Evolutionary conservation across 2,113 vertebrate species (phyloP), one percentile per base, ranked within the genome.

Genomic region (Pristiophorus japonicus): DNA sequence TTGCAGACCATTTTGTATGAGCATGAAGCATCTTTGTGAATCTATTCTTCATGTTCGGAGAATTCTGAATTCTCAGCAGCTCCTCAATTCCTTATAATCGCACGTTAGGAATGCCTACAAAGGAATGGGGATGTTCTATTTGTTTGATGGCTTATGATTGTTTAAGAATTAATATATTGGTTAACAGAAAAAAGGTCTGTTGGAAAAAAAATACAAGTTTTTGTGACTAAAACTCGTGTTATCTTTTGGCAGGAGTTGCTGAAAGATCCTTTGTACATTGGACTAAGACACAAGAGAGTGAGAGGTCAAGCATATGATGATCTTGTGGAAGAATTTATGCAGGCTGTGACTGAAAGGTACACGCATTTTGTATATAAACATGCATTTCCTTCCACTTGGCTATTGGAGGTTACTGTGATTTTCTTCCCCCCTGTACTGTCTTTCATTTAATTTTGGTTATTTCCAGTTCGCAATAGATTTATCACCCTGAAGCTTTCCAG

Each of bases 281-380:
- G 99, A 34, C 97, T 99, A 96, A 98, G 98, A 95, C 99, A 99
- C 95, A 98, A 98, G 97, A 97, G 99, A 97, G 96, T 99, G 66
- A 98, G 99, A 97, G 98, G 99, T 95, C 97, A 97, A 96, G 98
- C 97, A 92, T 99, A 99, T 0, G 98, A 99, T 95, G 97, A 98
- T 95, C 98, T 99, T 96, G 97, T 99, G 97, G 99, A 99, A 96
- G 99, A 99, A 97, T 99, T 99, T 96, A 99, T 99, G 99, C 98
- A 98, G 97, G 99, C 99, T 81, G 98, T 99, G 96, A 98, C 98
- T 95, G 98, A 98, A 96, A 98, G 98, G 99, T 99, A 98, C 11
- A 96, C n/a, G 24, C 0, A 12, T 27, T 63, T 66, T 81, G 59
- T 38, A 81, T 59, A 24, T 95, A 38, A 67, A 63, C 66, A 55